These are phyloP conservation scores for Drosophila nasuta DNA, from an alignment of 1,140 invertebrate genomes.

Conservation along the genomic window DNA sequence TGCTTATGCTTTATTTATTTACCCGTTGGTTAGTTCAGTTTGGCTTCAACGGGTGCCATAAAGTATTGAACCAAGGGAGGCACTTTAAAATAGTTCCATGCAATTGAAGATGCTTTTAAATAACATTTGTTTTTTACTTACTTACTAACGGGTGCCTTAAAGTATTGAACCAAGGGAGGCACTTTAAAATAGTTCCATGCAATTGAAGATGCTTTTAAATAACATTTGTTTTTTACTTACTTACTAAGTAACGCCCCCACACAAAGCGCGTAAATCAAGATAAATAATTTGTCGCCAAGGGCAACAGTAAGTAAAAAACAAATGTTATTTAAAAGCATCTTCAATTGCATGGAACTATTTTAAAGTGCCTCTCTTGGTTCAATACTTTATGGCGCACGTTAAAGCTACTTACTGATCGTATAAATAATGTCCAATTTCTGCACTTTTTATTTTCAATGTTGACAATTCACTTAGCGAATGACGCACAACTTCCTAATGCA, in stretches of 20 bases:
- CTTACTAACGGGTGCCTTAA: not conserved
- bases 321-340: not conserved
- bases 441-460: slow-evolving; percentile 26
- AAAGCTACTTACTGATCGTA: not conserved
- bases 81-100: not conserved
- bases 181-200: not conserved
- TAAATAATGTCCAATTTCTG: not conserved
- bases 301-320: no score
- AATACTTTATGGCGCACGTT: no score
- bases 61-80: not conserved
- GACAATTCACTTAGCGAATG: slow-evolving; percentile 34
- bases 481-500: slow-evolving; percentile 15
- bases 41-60: not conserved
- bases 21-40: slow-evolving; percentile 2
- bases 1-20: not conserved
- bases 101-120: not conserved
- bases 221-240: no score
- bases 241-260: not conserved
- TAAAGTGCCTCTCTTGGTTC: not conserved
- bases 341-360: not conserved
- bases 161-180: not conserved
- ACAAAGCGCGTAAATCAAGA: no score
- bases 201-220: not conserved
- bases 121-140: not conserved
- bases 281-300: no score